Conservation (phyloP, 2,888 invertebrate genomes). For the Thyatira batis region DNA sequence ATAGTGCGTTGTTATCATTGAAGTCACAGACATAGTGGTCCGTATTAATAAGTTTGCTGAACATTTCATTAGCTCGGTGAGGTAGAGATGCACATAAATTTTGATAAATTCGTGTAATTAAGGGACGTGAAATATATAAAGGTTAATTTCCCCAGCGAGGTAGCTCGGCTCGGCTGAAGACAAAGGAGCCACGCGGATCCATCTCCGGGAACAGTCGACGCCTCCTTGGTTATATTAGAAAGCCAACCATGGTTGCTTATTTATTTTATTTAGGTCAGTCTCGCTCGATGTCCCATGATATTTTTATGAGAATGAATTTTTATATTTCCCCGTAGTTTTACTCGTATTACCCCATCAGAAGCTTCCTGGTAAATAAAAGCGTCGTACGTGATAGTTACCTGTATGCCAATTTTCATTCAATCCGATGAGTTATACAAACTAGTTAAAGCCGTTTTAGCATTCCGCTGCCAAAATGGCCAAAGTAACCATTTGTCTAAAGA, state of each 20-base stretch:
- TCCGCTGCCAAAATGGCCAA: too few relatives aligned
- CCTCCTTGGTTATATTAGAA: background rate
- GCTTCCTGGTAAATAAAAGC: too few relatives aligned
- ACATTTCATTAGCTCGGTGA: slow-evolving; percentile 9
- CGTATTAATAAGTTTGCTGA: slow-evolving; percentile 6
- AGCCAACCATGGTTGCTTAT: slow-evolving; percentile 13
- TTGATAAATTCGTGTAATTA: slow-evolving; percentile 30
- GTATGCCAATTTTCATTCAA: too few relatives aligned
- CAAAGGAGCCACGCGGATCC: slow-evolving; percentile 37
- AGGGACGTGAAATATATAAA: slow-evolving; percentile 37
- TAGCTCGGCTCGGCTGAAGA: slow-evolving; percentile 31
- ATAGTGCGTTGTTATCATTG: background rate
- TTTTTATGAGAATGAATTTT: too few relatives aligned
- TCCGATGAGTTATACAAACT: too few relatives aligned
- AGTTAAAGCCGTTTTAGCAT: too few relatives aligned
- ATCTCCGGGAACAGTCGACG: slow-evolving; percentile 20
- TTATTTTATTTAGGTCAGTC: slow-evolving; percentile 20
- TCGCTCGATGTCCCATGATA: too few relatives aligned
- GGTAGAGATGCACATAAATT: slow-evolving; percentile 21
- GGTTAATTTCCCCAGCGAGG: slow-evolving; percentile 52
- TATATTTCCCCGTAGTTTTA: too few relatives aligned
- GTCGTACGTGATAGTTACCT: too few relatives aligned
- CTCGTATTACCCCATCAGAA: too few relatives aligned
- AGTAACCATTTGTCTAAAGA: too few relatives aligned
- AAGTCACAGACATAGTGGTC: background rate